Evolutionary conservation across 2,797 vertebrate species (phyloP), one percentile per base, ranked within the genome.

Genomic region (Phrynocephalus vlangalii): DNA sequence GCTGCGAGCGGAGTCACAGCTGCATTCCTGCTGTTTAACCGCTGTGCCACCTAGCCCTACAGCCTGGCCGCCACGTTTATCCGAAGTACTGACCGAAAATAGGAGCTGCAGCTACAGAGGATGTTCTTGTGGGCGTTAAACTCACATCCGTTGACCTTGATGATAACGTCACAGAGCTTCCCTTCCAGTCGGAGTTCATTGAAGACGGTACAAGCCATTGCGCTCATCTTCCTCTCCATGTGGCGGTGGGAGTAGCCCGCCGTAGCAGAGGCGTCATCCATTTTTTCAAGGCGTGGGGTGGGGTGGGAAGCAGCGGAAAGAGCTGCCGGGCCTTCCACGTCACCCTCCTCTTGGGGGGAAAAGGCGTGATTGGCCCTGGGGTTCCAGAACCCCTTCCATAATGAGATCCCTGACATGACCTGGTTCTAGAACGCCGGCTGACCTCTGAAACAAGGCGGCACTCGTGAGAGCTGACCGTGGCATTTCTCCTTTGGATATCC

Each of bases 41-140:
- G 1, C 52, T 56, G 52, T 11, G 13, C 52, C 8, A 10, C 52
- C 8, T 8, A 11, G 52, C 13, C 13, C 52, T 56, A 56, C 52
- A 56, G 8, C 52, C 52, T 56, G 52, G 1, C 52, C 13, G 8
- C 5, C 52, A 11, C 52, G 13, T 56, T 56, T 56, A 8, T 33
- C 33, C 33, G 33, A 33, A 33, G 33, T 33, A 63, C 94, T 91
- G 60, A 97, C 97, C 96, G 96, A 93, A 97, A 97, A 70, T 97
- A 97, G 81, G 92, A 93, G 84, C 97, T 97, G 91, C 97, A 97
- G 93, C 95, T 96, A 82, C 96, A 97, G 48, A 97, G 95, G 91
- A 97, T 96, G 95, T 96, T 96, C 95, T 97, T 97, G 91, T 97
- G 97, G 87, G 95, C 97, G 5, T 90, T 96, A 92, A 97, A 97